Evolutionary conservation across 2,888 invertebrate species (phyloP), one percentile per base, ranked within the genome.

Genomic region (Leptinotarsa haldemani): DNA sequence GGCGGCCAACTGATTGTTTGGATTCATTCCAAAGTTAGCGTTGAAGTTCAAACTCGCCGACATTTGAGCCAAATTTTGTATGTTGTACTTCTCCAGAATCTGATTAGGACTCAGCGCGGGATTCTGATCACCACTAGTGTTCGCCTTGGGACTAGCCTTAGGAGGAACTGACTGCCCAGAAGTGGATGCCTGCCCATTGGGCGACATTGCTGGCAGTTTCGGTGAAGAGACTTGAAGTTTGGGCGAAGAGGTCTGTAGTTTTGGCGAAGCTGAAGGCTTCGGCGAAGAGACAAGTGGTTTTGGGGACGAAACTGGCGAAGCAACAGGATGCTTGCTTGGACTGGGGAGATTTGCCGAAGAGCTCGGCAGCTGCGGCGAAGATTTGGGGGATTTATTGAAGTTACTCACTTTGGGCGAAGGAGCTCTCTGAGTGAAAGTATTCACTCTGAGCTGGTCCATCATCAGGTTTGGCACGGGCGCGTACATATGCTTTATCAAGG

Each of bases 51-150:
- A 84, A 78, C 83, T 87, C 12, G 87, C 87, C 47, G 86, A 85
- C 65, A 88, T 72, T 73, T 88, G 87, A 1, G 87, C 87, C 79
- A 88, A 78, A 80, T 87, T 88, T 74, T 87, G 87, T 46, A 88
- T 86, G 74, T 88, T 87, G 80, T 87, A 88, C 78, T 86, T 86
- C 78, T 88, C 87, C 76, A 87, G 74, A 20, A 88, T 80, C 73
- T 87, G 85, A 73, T 86, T 87, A 4, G 87, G 83, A 77, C 78
- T 84, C 18, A 85, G 50, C 3, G 79, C 78, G 20, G 79, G 77
- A 50, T 65, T 65, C 30, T 73, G 76, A 47, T 73, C 75, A 25
- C 20, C 46, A 20, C 72, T 61, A 13, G 78, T 64, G 56, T 72
- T 70, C 12, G 74, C 74, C 40, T 70, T 73, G 13, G 77, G 72